Base-by-base conservation (phyloP, 2,113 vertebrate species). In the Ginglymostoma cirratum region DNA sequence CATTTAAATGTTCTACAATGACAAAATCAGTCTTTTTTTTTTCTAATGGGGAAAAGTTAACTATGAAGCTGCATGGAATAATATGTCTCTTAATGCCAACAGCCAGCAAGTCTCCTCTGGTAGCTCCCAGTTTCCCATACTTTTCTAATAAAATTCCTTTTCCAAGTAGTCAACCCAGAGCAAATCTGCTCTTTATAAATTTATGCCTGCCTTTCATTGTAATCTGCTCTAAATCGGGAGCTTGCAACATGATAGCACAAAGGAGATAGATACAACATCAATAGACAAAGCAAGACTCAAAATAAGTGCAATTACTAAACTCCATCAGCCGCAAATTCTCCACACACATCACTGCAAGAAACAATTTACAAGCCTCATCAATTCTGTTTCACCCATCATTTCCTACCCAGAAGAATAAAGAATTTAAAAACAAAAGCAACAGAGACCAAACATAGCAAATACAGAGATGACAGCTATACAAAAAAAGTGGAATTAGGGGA, bases 361-460 rank as follows among this genome's bases (percentile, higher is more conserved):
- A 38, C 61, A 93, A 93, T 93, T 93, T 93, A 93, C 61, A 93
- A 66, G 89, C 61, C 61, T 93, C 89, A 93, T 93, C 61, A 93
- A 93, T 93, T 93, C 61, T n/a, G 61, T 67, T 93, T 93, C 89
- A 93, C 61, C 89, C 89, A 93, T 67, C 89, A 90, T 90, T 90
- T 90, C 87, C 87, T 27, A 61, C 30, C 52, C 87, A 93, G 21
- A 38, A 93, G 61, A 61, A 93, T 66, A 67, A 93, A 66, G 34
- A 66, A 93, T 93, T 67, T 65, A 19, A n/a, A 92, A 90, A 66
- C 55, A 66, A n/a, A 93, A 83, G 42, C 80, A 83, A 83, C 15
- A 83, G 80, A n/a, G 80, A 21, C 19, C 38, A 83, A 93, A 65
- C 65, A 93, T 66, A 38, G 65, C 8, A 93, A 66, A 93, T 42